Percentiles rank a stretch among this genome's conserved stretches.
These are phyloP conservation scores for Ctenochaetus hawaiiensis DNA, from an alignment of 2,797 vertebrate genomes.

Conservation along the genomic window DNA sequence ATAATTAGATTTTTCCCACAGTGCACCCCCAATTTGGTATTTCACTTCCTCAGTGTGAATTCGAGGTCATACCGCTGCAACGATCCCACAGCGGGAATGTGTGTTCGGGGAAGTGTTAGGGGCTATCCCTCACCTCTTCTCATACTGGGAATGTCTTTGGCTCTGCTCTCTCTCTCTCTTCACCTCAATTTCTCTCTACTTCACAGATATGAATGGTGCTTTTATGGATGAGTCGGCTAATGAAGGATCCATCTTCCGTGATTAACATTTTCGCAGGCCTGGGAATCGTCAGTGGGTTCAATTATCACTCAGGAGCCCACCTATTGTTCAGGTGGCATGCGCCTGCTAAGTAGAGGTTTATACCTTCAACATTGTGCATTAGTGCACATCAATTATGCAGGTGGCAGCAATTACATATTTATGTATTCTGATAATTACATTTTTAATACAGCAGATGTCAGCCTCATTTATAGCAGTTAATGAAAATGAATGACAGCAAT, in stretches of 20 bases:
- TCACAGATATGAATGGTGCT: slow-evolving; percentile 66
- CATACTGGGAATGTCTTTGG: slow-evolving; percentile 35
- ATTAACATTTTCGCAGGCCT: slow-evolving; percentile 77
- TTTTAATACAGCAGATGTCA: slow-evolving; percentile 86
- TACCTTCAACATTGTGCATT: slow-evolving; percentile 81
- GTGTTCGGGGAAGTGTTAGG: slow-evolving; percentile 25
- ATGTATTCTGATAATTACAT: slow-evolving; percentile 86
- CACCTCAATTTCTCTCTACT: slow-evolving; percentile 44
- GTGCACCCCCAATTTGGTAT: slow-evolving; percentile 63
- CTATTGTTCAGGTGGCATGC: slow-evolving; percentile 79
- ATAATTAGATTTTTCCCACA: slow-evolving; percentile 68
- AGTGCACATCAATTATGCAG: slow-evolving; percentile 85
- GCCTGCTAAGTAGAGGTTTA: slow-evolving; percentile 80
- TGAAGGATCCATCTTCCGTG: slow-evolving; percentile 74
- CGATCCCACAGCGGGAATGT: slow-evolving; percentile 32
- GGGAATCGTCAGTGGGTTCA: slow-evolving; percentile 68
- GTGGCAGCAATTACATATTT: slow-evolving; percentile 84
- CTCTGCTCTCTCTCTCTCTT: slow-evolving; percentile 29
- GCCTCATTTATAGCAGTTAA: slow-evolving; percentile 81
- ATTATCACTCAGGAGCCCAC: slow-evolving; percentile 77
- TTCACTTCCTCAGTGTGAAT: slow-evolving; percentile 66
- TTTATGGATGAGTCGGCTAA: slow-evolving; percentile 74
- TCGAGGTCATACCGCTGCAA: slow-evolving; percentile 68
- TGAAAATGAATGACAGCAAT: slow-evolving; percentile 84
- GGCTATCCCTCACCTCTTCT: slow-evolving; percentile 61